phyloP scores from a whole-genome alignment of 2,888 invertebrate species.

The Nemotelus nigrinus region DNA sequence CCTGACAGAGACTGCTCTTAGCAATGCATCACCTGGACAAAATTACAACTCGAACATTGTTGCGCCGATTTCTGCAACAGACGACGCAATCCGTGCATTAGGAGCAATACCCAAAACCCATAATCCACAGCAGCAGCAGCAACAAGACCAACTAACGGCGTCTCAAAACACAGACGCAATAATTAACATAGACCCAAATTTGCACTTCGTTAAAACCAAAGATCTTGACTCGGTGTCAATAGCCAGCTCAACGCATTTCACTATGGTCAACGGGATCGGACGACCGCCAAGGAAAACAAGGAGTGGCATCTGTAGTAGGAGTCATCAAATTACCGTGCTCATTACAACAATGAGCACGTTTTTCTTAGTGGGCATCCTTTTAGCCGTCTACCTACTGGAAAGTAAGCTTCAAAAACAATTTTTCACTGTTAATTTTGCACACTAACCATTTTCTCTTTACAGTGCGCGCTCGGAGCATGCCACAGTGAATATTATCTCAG shows the following conservation, averaged over 20 bases:
- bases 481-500: constrained; percentile 56
- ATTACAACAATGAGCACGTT: constrained; percentile 84
- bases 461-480: constrained; percentile 68
- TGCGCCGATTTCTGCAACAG: constrained; percentile 44
- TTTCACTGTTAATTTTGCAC: background rate
- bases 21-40: constrained; percentile 26
- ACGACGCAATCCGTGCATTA: background rate
- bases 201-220: constrained; percentile 64
- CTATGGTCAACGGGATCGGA: constrained; percentile 81
- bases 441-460: constrained; percentile 57
- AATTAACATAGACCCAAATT: constrained; percentile 62
- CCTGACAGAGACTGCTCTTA: constrained; percentile 16
- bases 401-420: constrained; percentile 70
- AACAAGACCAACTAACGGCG: constrained; percentile 43
- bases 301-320: constrained; percentile 78
- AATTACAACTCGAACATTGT: constrained; percentile 41
- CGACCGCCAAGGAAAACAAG: constrained; percentile 71
- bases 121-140: background rate
- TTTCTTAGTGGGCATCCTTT: constrained; percentile 81
- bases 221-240: constrained; percentile 77
- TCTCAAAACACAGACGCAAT: constrained; percentile 56
- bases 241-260: constrained; percentile 88
- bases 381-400: constrained; percentile 84
- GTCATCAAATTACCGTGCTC: constrained; percentile 82
- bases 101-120: constrained; percentile 17